These are phyloP conservation scores for Brachionus sp. DNA, from an alignment of 1,140 invertebrate species.

Conservation along the genomic window DNA sequence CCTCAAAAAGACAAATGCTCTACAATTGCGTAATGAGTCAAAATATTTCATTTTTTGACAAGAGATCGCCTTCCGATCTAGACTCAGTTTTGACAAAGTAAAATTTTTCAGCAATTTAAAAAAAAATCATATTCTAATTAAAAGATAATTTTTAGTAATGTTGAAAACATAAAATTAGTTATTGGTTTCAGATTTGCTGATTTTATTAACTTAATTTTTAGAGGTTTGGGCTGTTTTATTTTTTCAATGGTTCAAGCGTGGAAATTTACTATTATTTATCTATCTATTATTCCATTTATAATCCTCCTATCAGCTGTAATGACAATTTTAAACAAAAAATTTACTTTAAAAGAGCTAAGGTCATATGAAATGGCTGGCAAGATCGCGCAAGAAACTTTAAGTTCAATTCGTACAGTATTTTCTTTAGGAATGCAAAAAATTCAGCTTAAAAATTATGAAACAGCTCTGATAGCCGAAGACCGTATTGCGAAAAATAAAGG, in stretches of 20 bases:
- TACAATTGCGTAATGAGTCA: neutral
- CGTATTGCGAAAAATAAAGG: constrained; percentile 1
- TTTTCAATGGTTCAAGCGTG: neutral
- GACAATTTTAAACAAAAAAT: too few species aligned
- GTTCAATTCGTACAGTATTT: constrained; percentile 27
- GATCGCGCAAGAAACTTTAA: constrained; percentile 21
- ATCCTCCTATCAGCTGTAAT: neutral
- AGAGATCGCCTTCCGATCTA: neutral
- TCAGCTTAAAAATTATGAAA: constrained; percentile 53
- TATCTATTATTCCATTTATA: constrained; percentile 28
- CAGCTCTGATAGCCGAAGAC: neutral
- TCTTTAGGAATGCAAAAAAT: constrained; percentile 49
- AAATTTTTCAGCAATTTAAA: too few species aligned
- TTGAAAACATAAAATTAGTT: constrained; percentile 30
- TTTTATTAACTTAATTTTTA: constrained; percentile 33
- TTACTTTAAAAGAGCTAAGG: too few species aligned
- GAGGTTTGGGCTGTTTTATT: neutral
- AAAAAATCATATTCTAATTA: too few species aligned
- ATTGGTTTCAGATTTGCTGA: constrained; percentile 28
- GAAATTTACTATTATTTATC: too few species aligned
- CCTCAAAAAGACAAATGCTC: neutral
- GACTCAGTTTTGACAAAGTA: neutral
- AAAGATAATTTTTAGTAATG: constrained; percentile 1
- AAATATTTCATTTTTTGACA: constrained; percentile 37
- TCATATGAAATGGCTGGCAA: neutral